phyloP scores from a whole-genome alignment of 2,888 invertebrate species.

The Copidosoma aretas region DNA sequence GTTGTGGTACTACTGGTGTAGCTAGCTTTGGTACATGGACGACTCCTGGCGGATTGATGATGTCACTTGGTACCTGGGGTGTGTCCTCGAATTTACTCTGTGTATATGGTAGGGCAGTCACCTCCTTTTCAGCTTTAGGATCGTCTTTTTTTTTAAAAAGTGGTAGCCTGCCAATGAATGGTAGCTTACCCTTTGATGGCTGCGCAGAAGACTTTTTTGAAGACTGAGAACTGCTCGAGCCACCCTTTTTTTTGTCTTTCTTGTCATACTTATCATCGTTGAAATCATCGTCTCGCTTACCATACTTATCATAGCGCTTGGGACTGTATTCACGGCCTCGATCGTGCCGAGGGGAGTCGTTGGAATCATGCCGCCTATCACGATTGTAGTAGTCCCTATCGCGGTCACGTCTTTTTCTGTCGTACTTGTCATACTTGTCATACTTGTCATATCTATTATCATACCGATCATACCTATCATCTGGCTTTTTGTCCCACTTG shows the following conservation, averaged over 20 bases:
- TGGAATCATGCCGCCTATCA: constrained; percentile 53
- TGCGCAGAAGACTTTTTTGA: constrained; percentile 18
- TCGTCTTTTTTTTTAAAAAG: constrained; percentile 71
- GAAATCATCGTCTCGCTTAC: constrained; percentile 36
- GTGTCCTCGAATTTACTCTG: constrained; percentile 61
- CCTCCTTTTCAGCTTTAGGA: constrained; percentile 63
- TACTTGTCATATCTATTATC: constrained; percentile 44
- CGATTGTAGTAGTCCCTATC: constrained; percentile 57
- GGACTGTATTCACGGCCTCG: constrained; percentile 57
- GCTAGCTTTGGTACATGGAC: constrained; percentile 60
- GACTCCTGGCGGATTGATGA: constrained; percentile 59
- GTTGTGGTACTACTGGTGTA: constrained; percentile 47
- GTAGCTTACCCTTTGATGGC: constrained; percentile 71
- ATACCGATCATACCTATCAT: constrained; percentile 53
- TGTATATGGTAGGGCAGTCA: constrained; percentile 58
- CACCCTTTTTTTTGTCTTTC: constrained; percentile 54
- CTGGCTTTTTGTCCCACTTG: constrained; percentile 55
- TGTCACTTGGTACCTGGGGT: constrained; percentile 58
- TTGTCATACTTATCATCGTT: constrained; percentile 44
- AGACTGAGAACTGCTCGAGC: constrained; percentile 1
- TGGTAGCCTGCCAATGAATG: constrained; percentile 86
- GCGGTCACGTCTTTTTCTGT: not conserved
- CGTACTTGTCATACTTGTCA: constrained; percentile 30
- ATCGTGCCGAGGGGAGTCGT: constrained; percentile 57
- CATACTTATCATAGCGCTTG: constrained; percentile 46